phyloP scores from a whole-genome alignment of 2,797 vertebrate genomes.

The Anguilla marmorata region DNA sequence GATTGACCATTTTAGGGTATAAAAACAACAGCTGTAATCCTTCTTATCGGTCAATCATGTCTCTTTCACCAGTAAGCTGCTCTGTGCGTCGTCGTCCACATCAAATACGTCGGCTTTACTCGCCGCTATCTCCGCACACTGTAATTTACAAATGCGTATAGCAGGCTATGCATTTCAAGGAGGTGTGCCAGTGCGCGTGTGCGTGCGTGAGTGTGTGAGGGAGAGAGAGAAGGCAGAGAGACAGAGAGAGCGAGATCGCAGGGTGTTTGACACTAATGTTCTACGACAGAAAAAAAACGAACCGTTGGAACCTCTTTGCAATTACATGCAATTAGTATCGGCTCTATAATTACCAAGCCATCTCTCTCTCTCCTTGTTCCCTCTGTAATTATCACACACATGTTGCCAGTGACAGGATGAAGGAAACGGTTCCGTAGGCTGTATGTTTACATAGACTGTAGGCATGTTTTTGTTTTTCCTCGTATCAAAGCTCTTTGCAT shows the following conservation, averaged over 20 bases:
- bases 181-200: slow-evolving; percentile 29
- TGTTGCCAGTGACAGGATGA: not conserved
- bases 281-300: not conserved
- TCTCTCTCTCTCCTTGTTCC: not conserved
- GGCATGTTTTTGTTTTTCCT: not conserved
- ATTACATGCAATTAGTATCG: not conserved
- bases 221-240: not conserved
- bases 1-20: slow-evolving; percentile 22
- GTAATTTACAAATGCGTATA: slow-evolving; percentile 46
- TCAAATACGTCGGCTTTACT: slow-evolving; percentile 46
- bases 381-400: not conserved
- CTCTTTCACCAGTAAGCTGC: slow-evolving; percentile 31
- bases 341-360: not conserved
- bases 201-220: not conserved
- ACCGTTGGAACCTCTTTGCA: not conserved
- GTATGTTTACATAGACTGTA: not conserved
- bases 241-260: not conserved
- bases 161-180: slow-evolving; percentile 34
- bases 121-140: slow-evolving; percentile 40
- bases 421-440: not conserved
- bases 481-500: not conserved
- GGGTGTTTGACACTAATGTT: not conserved
- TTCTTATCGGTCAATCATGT: slow-evolving; percentile 45
- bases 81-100: slow-evolving; percentile 34
- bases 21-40: slow-evolving; percentile 36